Conservation (phyloP, 1,140 invertebrate species). For the Physella acuta region DNA sequence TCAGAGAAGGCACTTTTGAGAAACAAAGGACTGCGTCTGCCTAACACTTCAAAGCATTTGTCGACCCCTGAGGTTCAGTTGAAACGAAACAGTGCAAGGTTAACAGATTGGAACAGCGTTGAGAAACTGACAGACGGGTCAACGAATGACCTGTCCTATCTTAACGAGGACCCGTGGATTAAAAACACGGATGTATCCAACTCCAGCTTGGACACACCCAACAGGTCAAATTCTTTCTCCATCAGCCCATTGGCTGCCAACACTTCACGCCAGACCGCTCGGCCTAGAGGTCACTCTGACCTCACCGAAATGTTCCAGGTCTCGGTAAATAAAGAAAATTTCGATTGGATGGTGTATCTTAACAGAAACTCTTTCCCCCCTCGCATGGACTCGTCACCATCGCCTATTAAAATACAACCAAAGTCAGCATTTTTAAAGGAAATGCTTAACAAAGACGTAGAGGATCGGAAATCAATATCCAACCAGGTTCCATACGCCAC, state of each 20-base stretch:
- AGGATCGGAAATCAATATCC: not conserved
- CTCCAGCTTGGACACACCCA: not conserved
- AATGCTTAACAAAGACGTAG: not conserved
- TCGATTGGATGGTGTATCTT: conserved; percentile 49
- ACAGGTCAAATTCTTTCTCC: not conserved
- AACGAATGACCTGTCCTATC: conserved; percentile 25
- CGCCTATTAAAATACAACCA: not conserved
- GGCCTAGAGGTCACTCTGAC: conserved; percentile 29
- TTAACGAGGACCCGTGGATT: conserved; percentile 42
- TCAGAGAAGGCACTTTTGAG: conserved; percentile 26
- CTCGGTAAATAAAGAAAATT: conserved; percentile 30
- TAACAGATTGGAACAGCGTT: conserved; percentile 34
- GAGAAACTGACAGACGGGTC: conserved; percentile 34
- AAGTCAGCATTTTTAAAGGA: conserved; percentile 10
- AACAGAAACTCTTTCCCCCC: conserved; percentile 37
- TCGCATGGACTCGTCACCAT: not conserved
- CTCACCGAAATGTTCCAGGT: conserved; percentile 10
- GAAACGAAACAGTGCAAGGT: conserved; percentile 22
- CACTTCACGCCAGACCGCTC: conserved; percentile 12
- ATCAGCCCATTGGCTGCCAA: not conserved
- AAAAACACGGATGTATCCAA: conserved; percentile 22
- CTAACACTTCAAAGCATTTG: conserved; percentile 18
- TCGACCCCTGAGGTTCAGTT: not conserved
- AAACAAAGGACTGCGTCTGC: conserved; percentile 21
- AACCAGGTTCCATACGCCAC: not conserved